Conservation (phyloP, 2,113 vertebrate species). For the Motacilla alba region DNA sequence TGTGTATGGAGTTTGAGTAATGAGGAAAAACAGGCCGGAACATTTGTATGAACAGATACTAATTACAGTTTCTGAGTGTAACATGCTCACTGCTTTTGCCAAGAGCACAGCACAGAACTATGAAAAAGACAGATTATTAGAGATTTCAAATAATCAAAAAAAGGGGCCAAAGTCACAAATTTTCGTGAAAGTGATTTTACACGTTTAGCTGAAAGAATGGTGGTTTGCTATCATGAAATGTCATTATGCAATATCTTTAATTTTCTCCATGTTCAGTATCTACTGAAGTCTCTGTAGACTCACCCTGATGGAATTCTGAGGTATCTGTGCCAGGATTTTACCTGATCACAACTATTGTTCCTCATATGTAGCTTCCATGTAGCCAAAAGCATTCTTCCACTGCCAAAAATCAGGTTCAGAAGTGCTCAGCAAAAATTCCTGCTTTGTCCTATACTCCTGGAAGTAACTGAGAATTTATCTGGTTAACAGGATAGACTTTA, state of each 20-base stretch:
- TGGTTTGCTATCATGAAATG: background rate
- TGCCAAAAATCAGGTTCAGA: background rate
- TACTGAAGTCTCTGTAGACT: background rate
- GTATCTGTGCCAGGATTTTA: background rate
- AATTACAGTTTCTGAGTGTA: background rate
- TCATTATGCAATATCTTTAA: background rate
- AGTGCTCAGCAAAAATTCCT: background rate
- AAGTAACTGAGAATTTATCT: background rate
- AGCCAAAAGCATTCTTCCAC: background rate
- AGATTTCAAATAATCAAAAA: background rate
- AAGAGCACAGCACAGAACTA: background rate
- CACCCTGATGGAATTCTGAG: background rate
- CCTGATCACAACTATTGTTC: background rate
- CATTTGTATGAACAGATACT: slow-evolving; percentile 48
- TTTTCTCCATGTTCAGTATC: background rate
- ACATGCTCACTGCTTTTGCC: background rate
- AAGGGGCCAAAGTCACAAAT: background rate
- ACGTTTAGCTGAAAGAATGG: background rate
- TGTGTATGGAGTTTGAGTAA: slow-evolving; percentile 44
- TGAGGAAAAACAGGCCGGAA: slow-evolving; percentile 44
- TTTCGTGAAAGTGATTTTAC: background rate
- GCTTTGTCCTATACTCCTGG: background rate
- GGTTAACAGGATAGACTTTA: background rate
- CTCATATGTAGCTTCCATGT: background rate
- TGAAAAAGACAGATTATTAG: background rate